Conservation (phyloP, 1,140 invertebrate genomes). For the Drosophila lowei region DNA sequence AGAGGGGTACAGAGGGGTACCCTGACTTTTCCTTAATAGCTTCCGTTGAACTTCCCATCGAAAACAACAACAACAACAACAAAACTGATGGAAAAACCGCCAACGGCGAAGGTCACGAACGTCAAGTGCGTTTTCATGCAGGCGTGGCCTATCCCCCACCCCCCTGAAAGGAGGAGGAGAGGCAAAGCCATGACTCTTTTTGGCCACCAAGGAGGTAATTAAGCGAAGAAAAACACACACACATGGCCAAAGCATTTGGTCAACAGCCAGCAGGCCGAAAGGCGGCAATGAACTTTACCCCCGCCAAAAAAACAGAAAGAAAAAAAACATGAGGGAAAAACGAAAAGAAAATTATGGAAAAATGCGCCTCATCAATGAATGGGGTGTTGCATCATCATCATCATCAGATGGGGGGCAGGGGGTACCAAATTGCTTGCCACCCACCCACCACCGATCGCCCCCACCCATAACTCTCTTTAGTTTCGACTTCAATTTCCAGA, state of each 20-base stretch:
- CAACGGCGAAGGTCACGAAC: conserved; percentile 58
- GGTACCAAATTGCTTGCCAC: conserved; percentile 10
- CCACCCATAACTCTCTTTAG: too few relatives aligned
- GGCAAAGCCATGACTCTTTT: conserved; percentile 46
- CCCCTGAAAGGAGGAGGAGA: background rate
- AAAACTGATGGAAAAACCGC: conserved; percentile 26
- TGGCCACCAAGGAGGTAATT: conserved; percentile 58
- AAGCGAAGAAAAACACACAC: conserved; percentile 22
- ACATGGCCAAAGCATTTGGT: conserved; percentile 39
- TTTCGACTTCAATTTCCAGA: conserved; percentile 6
- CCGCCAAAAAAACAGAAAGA: conserved; percentile 3
- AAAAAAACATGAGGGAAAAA: conserved; percentile 16
- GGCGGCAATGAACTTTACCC: conserved; percentile 63
- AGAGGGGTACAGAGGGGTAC: conserved; percentile 17
- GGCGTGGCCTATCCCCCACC: conserved; percentile 1
- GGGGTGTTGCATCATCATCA: conserved; percentile 33
- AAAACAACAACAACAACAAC: background rate
- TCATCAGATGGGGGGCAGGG: background rate
- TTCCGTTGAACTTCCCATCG: conserved; percentile 67
- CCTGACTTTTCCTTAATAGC: conserved; percentile 61
- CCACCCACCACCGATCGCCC: background rate
- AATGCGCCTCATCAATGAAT: conserved; percentile 3
- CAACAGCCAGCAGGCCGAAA: conserved; percentile 28
- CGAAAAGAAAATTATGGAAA: too few relatives aligned
- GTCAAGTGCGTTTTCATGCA: conserved; percentile 66